A percentile compares a stretch with the other conserved stretches of the same genome.
Conservation (phyloP, 2,797 vertebrate species). For the Amphiprion clarkii region DNA sequence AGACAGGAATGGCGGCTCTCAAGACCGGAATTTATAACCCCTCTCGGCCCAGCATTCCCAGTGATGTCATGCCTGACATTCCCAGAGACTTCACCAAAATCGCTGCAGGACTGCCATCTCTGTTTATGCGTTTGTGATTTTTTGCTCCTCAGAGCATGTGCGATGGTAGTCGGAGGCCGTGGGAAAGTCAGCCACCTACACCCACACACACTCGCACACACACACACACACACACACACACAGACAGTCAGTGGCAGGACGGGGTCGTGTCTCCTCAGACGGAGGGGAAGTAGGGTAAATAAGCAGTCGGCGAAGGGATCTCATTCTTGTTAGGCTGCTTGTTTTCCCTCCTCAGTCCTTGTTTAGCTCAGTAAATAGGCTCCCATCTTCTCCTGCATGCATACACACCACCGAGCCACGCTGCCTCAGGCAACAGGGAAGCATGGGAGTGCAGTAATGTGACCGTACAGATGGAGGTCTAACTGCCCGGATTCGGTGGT, state of each 20-base stretch:
- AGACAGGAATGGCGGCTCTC: conserved; percentile 50
- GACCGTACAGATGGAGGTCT: conserved; percentile 4
- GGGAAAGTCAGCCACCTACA: conserved; percentile 78
- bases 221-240: conserved; percentile 7
- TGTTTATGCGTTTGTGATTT: conserved; percentile 34
- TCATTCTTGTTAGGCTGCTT: conserved; percentile 62
- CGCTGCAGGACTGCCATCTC: conserved; percentile 30
- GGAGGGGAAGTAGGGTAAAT: conserved; percentile 72
- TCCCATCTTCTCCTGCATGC: conserved; percentile 49
- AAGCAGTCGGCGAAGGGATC: conserved; percentile 65
- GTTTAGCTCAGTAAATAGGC: conserved; percentile 71
- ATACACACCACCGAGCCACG: conserved; percentile 11
- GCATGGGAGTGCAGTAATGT: conserved; percentile 14
- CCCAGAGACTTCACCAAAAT: conserved; percentile 51
- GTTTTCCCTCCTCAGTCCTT: conserved; percentile 71
- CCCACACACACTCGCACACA: conserved; percentile 46
- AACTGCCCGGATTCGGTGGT: not conserved
- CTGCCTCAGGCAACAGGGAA: conserved; percentile 35
- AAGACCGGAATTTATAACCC: conserved; percentile 48
- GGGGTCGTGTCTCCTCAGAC: conserved; percentile 64
- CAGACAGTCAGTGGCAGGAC: conserved; percentile 25
- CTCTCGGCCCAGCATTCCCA: conserved; percentile 42
- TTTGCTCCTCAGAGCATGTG: conserved; percentile 38
- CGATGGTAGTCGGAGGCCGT: conserved; percentile 65
- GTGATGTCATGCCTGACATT: conserved; percentile 68